These are phyloP conservation scores for Lagria hirta DNA, from an alignment of 2,888 invertebrate species.

Conservation along the genomic window DNA sequence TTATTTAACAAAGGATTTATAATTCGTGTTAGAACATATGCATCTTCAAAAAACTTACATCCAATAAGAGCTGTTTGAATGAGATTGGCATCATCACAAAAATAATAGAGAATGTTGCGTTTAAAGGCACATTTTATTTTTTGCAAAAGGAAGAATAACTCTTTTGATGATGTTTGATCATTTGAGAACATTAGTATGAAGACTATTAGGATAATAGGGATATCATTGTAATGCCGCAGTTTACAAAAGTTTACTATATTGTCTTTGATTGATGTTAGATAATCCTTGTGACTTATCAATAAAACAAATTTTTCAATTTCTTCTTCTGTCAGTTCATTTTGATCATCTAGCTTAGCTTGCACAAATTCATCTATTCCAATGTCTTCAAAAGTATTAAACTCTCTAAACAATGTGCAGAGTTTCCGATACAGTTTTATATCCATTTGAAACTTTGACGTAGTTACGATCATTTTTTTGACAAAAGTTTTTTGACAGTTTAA, in stretches of 20 bases:
- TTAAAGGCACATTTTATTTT: slow-evolving; percentile 31
- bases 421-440: slow-evolving; percentile 26
- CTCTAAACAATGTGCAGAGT: slow-evolving; percentile 34
- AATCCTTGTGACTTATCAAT: slow-evolving; percentile 38
- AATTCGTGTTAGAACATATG: slow-evolving; percentile 57
- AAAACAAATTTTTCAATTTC: slow-evolving; percentile 32
- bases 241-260: slow-evolving; percentile 27
- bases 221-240: slow-evolving; percentile 31
- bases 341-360: slow-evolving; percentile 22
- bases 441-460: slow-evolving; percentile 17
- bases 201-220: slow-evolving; percentile 31
- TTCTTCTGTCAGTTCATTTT: slow-evolving; percentile 17
- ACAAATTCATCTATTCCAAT: slow-evolving; percentile 38
- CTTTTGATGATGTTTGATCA: slow-evolving; percentile 34
- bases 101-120: slow-evolving; percentile 50
- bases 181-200: slow-evolving; percentile 44
- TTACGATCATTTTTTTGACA: slow-evolving; percentile 22
- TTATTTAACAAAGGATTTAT: slow-evolving; percentile 55
- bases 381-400: slow-evolving; percentile 28
- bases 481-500: too few species aligned
- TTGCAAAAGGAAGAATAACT: slow-evolving; percentile 33
- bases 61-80: slow-evolving; percentile 56
- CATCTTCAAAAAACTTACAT: slow-evolving; percentile 56
- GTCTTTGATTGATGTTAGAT: slow-evolving; percentile 35
- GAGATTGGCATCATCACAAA: slow-evolving; percentile 56